These are phyloP conservation scores for Ectemnius continuus DNA, from an alignment of 2,888 invertebrate genomes.

Conservation along the genomic window DNA sequence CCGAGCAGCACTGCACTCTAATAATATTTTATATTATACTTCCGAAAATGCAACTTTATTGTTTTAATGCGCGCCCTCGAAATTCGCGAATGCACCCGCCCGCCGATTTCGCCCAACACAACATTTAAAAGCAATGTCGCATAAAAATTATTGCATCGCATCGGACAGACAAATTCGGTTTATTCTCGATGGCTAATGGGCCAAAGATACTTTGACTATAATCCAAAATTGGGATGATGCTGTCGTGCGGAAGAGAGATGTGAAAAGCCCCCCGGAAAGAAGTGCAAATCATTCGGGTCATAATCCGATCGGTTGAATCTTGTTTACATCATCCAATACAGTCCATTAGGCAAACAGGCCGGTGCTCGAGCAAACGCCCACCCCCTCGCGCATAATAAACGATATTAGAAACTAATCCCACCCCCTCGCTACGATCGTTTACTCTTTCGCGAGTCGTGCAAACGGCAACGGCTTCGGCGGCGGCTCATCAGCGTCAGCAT, in stretches of 20 bases:
- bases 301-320: not conserved
- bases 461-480: not conserved
- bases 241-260: not conserved
- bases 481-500: conserved; percentile 46
- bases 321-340: conserved; percentile 12
- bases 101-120: not conserved
- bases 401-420: conserved; percentile 59
- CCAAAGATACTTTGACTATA: too few relatives aligned
- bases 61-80: not conserved
- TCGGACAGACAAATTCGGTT: not conserved
- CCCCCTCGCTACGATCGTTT: conserved; percentile 40
- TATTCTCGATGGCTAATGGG: too few relatives aligned
- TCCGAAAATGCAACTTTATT: conserved; percentile 20
- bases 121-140: not conserved
- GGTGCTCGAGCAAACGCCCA: not conserved
- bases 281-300: not conserved
- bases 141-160: not conserved
- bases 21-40: conserved; percentile 23
- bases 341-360: conserved; percentile 31
- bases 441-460: conserved; percentile 38
- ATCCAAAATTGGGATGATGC: too few relatives aligned
- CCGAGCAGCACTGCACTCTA: conserved; percentile 6
- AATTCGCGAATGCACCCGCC: not conserved
- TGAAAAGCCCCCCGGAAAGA: not conserved
- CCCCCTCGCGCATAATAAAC: conserved; percentile 31